Conservation (phyloP, 2,797 vertebrate genomes). For the Scolopax bukidnonensis region DNA sequence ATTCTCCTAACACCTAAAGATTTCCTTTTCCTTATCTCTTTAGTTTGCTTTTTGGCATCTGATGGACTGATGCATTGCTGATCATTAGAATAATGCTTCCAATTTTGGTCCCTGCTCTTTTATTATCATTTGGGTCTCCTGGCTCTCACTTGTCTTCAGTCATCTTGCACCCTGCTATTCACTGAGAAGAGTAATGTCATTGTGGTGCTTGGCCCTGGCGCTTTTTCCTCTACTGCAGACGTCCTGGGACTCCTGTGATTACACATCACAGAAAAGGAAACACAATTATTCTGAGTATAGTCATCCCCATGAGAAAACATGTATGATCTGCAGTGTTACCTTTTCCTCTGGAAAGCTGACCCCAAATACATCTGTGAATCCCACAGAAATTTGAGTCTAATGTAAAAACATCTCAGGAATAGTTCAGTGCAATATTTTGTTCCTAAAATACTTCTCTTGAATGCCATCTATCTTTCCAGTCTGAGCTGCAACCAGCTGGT, state of each 20-base stretch:
- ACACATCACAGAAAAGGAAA: background rate
- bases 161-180: background rate
- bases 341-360: conserved; percentile 8
- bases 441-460: background rate
- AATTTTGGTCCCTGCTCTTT: background rate
- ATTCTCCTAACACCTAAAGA: background rate
- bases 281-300: background rate
- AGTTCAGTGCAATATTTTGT: background rate
- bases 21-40: background rate
- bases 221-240: background rate
- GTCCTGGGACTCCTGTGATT: background rate
- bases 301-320: background rate
- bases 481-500: conserved; percentile 19
- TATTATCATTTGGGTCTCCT: background rate
- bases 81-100: background rate
- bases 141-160: background rate
- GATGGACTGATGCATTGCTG: background rate
- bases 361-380: background rate
- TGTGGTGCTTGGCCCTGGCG: background rate
- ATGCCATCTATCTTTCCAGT: conserved; percentile 10
- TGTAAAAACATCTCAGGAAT: background rate
- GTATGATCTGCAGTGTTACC: background rate
- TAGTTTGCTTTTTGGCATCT: background rate
- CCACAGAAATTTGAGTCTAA: background rate
- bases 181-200: background rate